phyloP scores from a whole-genome alignment of 1,140 invertebrate genomes.

The Dufourea novaeangliae region DNA sequence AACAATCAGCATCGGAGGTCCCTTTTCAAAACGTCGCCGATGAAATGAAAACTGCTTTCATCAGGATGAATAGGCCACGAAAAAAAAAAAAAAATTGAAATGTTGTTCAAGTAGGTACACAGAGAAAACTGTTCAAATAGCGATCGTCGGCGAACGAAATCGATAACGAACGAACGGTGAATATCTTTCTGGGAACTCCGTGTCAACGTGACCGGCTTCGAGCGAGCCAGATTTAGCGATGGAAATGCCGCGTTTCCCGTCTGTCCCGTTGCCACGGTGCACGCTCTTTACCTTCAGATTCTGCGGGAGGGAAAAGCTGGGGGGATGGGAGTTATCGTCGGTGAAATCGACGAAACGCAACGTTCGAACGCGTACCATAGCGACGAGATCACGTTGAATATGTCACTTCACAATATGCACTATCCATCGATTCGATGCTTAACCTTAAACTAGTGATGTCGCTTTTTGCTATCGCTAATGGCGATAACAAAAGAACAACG shows the following conservation, averaged over 20 bases:
- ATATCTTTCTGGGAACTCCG: too few relatives aligned
- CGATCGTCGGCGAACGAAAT: neutral
- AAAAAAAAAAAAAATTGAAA: neutral
- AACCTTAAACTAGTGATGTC: too few relatives aligned
- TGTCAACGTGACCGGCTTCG: neutral
- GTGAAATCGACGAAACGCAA: neutral
- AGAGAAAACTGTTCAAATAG: neutral
- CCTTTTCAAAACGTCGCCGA: neutral
- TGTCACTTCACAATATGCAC: too few relatives aligned
- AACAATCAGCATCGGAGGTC: neutral
- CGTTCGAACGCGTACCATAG: neutral
- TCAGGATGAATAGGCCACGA: neutral
- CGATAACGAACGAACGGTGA: neutral
- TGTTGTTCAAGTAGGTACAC: neutral
- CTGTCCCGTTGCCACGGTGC: neutral
- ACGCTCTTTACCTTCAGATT: neutral
- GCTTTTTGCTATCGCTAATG: too few relatives aligned
- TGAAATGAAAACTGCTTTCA: neutral
- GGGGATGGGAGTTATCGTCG: neutral
- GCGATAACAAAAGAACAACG: too few relatives aligned
- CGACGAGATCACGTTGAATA: too few relatives aligned
- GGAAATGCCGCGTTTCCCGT: neutral
- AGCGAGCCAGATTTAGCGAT: neutral
- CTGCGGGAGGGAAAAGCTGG: neutral
- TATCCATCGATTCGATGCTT: too few relatives aligned